Conservation (phyloP, 1,140 invertebrate genomes). For the Oscheius sp. region DNA sequence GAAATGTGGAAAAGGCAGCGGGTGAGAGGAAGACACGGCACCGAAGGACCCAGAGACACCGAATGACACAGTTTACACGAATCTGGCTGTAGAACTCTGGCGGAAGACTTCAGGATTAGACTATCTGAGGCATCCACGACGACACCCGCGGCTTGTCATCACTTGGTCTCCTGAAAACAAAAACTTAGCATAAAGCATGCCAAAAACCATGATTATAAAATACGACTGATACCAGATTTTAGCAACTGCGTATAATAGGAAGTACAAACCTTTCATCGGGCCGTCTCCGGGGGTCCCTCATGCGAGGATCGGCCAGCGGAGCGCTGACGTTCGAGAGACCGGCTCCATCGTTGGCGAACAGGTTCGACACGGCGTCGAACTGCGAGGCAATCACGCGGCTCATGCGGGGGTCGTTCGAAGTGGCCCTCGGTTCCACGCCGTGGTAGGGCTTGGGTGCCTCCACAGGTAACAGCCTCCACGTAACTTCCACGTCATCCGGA, state of each 20-base stretch:
- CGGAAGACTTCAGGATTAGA: too few relatives aligned
- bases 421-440: not conserved
- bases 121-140: constrained; percentile 15
- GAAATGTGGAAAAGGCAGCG: too few relatives aligned
- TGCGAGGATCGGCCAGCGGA: not conserved
- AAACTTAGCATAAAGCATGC: not conserved
- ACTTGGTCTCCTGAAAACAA: not conserved
- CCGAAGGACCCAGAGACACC: too few relatives aligned
- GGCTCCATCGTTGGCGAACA: not conserved
- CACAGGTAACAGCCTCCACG: constrained; percentile 12
- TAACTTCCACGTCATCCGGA: constrained; percentile 3
- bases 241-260: not conserved
- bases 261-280: not conserved
- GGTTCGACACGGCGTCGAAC: constrained; percentile 14
- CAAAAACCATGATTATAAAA: too few relatives aligned
- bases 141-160: constrained; percentile 2
- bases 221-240: too few relatives aligned
- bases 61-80: too few relatives aligned
- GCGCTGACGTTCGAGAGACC: not conserved
- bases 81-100: too few relatives aligned
- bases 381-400: constrained; percentile 3
- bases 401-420: constrained; percentile 17
- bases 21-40: too few relatives aligned
- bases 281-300: not conserved
- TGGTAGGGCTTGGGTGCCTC: not conserved